Evolutionary conservation across 1,140 invertebrate genomes (phyloP).

Genomic region (Probaryconus sp.): DNA sequence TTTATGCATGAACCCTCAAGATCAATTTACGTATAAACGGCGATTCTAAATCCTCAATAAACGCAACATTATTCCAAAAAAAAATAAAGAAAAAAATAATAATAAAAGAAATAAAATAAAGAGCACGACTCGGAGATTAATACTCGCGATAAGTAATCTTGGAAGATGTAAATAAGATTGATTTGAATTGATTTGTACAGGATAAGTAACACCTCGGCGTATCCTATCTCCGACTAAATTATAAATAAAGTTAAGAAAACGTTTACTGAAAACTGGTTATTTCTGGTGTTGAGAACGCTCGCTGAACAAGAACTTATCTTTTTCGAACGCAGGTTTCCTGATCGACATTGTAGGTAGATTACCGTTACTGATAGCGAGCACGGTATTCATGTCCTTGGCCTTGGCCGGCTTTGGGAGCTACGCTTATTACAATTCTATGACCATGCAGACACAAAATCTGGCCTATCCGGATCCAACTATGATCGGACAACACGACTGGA

Average conservation of each 20-base stretch:
- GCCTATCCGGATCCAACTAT: slow-evolving; percentile 63
- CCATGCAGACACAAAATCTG: slow-evolving; percentile 78
- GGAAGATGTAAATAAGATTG: slow-evolving; percentile 33
- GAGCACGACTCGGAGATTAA: no score
- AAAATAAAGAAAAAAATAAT: no score
- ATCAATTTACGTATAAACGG: no score
- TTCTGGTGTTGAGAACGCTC: neutral
- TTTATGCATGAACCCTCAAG: no score
- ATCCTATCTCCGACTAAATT: neutral
- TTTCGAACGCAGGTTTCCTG: slow-evolving; percentile 79
- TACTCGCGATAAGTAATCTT: slow-evolving; percentile 21
- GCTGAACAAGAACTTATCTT: slow-evolving; percentile 37
- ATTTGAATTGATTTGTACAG: slow-evolving; percentile 32
- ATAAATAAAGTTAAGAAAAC: slow-evolving; percentile 7
- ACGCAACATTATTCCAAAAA: no score
- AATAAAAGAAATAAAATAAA: no score
- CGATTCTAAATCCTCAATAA: no score
- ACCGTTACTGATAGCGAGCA: slow-evolving; percentile 87
- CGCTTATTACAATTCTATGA: slow-evolving; percentile 82
- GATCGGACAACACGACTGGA: slow-evolving; percentile 85
- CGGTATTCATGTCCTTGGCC: slow-evolving; percentile 89
- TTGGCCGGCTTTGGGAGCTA: slow-evolving; percentile 88
- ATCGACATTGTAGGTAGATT: slow-evolving; percentile 88
- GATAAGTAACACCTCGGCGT: slow-evolving; percentile 15
- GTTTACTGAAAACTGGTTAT: slow-evolving; percentile 17